Evolutionary conservation across 2,113 vertebrate genomes (phyloP), one percentile per base, ranked within the genome.

Genomic region (Electrona antarctica): DNA sequence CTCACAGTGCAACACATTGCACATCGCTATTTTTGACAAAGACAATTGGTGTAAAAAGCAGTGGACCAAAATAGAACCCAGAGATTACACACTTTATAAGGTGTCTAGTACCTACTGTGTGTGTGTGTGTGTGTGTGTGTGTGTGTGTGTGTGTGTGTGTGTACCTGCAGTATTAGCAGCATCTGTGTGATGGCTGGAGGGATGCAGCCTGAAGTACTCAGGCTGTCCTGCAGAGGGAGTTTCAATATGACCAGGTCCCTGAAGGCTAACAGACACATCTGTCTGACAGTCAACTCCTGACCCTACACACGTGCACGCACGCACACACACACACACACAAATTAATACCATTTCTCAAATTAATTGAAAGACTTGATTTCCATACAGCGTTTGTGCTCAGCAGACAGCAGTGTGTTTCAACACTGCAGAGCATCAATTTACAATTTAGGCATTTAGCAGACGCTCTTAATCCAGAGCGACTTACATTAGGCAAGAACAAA

Each of bases 241-340:
- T 96, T 97, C 65, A 98, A 78, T 77, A 98, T 87, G 48, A 98
- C 95, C 75, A 95, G 89, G 87, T 98, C 95, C 50, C 97, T 94
- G 90, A 98, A 98, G 74, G 96, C 95, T 76, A 98, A 89, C 71
- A 98, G 91, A 65, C 95, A 91, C 87, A 98, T 97, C 92, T 98
- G 97, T 70, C 97, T 95, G 59, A 98, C 95, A 0, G 96, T 96
- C 76, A 98, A 81, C 82, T 98, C 97, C 92, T 98, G 96, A 45
- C 97, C 97, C 97, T 98, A 69, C 15, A 80, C 45, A 68, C 33
- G 21, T 46, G 69, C n/a, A 50, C 14, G 51, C 54, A 46, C 14
- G 65, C 41, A 51, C 48, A 21, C 21, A 21, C 21, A 21, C 21
- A 21, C 21, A 21, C 21, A 21, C 21, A 21, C 21, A 21, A 21